Conservation (phyloP, 2,113 vertebrate species). For the Lophochroa leadbeateri region DNA sequence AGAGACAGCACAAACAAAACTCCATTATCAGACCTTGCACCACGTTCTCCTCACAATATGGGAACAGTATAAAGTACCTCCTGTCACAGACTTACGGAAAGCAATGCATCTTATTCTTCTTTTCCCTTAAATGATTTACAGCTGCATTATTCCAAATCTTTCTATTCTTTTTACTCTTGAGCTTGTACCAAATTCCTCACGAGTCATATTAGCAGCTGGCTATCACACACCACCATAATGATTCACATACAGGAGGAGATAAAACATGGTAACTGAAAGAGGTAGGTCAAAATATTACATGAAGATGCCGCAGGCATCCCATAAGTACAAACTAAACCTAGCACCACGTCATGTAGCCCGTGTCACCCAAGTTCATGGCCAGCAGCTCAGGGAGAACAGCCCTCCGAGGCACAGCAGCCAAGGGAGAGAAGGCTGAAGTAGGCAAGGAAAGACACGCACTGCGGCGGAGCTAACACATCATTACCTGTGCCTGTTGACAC, state of each 20-base stretch:
- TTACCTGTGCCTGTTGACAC: neutral
- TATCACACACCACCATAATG: accelerated
- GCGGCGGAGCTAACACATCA: accelerated
- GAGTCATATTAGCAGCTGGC: neutral
- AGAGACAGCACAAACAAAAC: neutral
- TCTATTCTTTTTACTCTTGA: neutral
- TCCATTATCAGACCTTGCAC: neutral
- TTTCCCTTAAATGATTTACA: neutral
- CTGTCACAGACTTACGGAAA: neutral
- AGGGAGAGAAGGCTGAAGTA: neutral
- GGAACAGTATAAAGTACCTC: neutral
- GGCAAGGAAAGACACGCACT: neutral
- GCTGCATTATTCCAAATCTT: neutral
- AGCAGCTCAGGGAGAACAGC: neutral
- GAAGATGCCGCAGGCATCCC: neutral
- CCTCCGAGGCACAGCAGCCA: neutral
- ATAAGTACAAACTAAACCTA: accelerated
- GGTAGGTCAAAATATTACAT: accelerated
- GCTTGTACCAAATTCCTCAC: neutral
- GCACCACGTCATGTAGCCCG: accelerated
- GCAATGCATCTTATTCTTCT: neutral
- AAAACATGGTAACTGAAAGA: accelerated
- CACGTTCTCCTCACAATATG: neutral
- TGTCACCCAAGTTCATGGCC: neutral
- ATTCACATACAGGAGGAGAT: accelerated